phyloP scores from a whole-genome alignment of 1,140 invertebrate genomes.

The Drosophila ironensis region DNA sequence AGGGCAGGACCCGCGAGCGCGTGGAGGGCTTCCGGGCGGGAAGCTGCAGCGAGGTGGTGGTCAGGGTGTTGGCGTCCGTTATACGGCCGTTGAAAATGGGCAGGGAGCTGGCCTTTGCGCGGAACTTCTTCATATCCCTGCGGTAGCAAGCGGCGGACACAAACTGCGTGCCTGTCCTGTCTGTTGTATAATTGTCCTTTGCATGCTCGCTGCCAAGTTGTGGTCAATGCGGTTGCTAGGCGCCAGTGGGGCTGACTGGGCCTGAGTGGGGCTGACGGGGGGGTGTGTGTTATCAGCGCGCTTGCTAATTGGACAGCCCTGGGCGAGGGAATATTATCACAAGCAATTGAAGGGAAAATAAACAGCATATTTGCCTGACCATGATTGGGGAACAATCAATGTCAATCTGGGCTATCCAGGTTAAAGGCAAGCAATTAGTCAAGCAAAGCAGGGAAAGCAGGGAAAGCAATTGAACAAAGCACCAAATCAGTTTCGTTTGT shows the following conservation, averaged over 20 bases:
- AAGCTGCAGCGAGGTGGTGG: constrained; percentile 57
- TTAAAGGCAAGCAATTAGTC: background rate
- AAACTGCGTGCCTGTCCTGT: constrained; percentile 16
- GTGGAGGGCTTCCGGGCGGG: constrained; percentile 1
- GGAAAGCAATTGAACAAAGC: background rate
- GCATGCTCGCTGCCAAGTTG: constrained; percentile 42
- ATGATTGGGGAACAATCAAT: constrained; percentile 10
- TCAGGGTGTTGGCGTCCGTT: constrained; percentile 67
- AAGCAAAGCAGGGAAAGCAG: too few relatives aligned
- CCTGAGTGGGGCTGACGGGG: background rate
- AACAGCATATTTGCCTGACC: constrained; percentile 6
- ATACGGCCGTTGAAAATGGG: constrained; percentile 76
- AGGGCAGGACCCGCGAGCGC: constrained; percentile 26
- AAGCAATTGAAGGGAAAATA: constrained; percentile 5
- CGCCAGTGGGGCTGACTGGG: constrained; percentile 1
- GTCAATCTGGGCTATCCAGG: constrained; percentile 3
- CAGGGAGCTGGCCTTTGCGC: constrained; percentile 69
- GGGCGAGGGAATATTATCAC: constrained; percentile 5
- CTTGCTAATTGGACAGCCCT: constrained; percentile 37
- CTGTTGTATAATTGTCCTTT: constrained; percentile 30
- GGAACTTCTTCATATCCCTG: constrained; percentile 66
- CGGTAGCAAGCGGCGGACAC: background rate
- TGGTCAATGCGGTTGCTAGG: constrained; percentile 68
- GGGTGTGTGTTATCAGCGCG: constrained; percentile 13
- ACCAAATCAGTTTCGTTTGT: background rate